Evolutionary conservation across 1,140 invertebrate genomes (phyloP), one percentile per base, ranked within the genome.

Genomic region (Ganaspis sp.): DNA sequence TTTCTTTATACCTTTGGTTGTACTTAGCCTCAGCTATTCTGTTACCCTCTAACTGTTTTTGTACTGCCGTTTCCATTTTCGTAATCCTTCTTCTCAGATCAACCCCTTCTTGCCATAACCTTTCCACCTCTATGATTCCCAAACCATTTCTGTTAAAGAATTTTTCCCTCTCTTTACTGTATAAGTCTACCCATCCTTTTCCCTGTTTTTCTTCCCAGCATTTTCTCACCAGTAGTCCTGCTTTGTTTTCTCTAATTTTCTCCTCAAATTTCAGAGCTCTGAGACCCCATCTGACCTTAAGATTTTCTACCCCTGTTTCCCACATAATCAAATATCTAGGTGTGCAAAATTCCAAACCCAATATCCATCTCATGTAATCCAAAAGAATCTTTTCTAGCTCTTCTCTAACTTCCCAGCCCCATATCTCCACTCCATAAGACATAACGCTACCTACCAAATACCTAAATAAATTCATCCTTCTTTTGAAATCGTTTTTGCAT

Each of bases 381-480:
- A 70, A 12, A 15, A 78, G 11, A 1, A 82, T 17, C 12, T 38
- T 80, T 70, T 78, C 73, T 26, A 82, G 34, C 38, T 76, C 73
- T 54, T 45, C 70, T 40, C 38, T 74, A 69, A 78, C 76, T 45
- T 34, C 42, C 77, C 77, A 82, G 4, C 77, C 73, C 78, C 77
- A 82, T 26, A 79, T 79, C 74, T 82, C 75, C 1, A 73, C 76
- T n/a, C 71, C 78, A 53, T 79, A 79, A 45, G 64, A 9, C 69
- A 82, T 76, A 11, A 79, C 72, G 71, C 75, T 79, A 73, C 23
- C 29, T 1, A 81, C 74, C 23, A 81, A n/a, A 12, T 73, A 76
- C 2, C 70, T 26, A 17, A 78, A 78, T 21, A 81, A 19, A 11
- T 9, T 77, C 15, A 58, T 75, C 38, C 75, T 81, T 70, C 75